Evolutionary conservation across 2,888 invertebrate species (phyloP), one percentile per base, ranked within the genome.

Genomic region (Apamea epomidion): DNA sequence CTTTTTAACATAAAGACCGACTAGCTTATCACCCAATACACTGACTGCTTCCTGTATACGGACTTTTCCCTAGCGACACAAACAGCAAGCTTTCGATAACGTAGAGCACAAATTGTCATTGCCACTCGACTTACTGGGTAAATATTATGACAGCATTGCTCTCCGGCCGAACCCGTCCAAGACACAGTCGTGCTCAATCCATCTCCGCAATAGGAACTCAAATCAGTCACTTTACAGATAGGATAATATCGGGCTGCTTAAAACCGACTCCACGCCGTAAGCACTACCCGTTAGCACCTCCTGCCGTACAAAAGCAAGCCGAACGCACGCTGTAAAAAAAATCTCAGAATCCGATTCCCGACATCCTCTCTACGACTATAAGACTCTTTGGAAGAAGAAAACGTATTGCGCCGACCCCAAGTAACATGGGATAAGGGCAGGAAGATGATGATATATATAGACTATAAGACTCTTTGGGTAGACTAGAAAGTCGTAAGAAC

Each of bases 91-190:
- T 60, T n/a, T n/a, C n/a, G n/a, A 60, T n/a, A 14, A 5, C n/a
- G n/a, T n/a, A 25, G 58, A 58, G 60, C 4, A n/a, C n/a, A n/a
- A 12, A n/a, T 14, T 60, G 14, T 12, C n/a, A 60, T n/a, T n/a
- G 60, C n/a, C 14, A n/a, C n/a, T 60, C 60, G 60, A n/a, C n/a
- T 60, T 60, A 60, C n/a, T 60, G 60, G n/a, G n/a, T 60, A 60
- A 60, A 14, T 29, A 60, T 60, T n/a, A 14, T 8, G 7, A 62
- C 7, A 29, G 2, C 6, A 62, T 16, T 29, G 29, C 29, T 62
- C 6, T 16, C 62, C 16, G 14, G n/a, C n/a, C 10, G 12, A n/a
- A 5, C 14, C n/a, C 5, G n/a, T 60, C 60, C 60, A 60, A n/a
- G 60, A n/a, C 14, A n/a, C n/a, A 60, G 12, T 60, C n/a, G 60